Evolutionary conservation across 2,797 vertebrate species (phyloP).

Genomic region (Sebastolobus altivelis): DNA sequence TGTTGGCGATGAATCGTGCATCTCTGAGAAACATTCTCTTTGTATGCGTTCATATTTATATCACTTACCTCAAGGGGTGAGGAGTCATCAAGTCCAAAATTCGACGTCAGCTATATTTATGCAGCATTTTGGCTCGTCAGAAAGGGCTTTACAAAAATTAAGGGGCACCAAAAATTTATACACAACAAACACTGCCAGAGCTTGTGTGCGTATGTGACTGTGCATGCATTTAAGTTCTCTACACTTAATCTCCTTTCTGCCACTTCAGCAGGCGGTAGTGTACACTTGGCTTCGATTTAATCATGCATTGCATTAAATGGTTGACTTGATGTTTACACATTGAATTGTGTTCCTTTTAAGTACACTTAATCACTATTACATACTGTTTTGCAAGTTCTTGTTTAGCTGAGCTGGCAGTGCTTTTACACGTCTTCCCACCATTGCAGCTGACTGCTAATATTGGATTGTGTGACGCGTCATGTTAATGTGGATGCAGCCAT

Average conservation of each 20-base stretch:
- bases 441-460: background rate
- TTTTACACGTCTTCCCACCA: slow-evolving; percentile 5
- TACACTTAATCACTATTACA: slow-evolving; percentile 15
- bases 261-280: slow-evolving; percentile 36
- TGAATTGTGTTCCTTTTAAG: slow-evolving; percentile 2
- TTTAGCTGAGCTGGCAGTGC: slow-evolving; percentile 4
- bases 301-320: slow-evolving; percentile 26
- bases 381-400: slow-evolving; percentile 11
- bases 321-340: slow-evolving; percentile 14
- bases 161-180: slow-evolving; percentile 5
- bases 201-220: slow-evolving; percentile 24
- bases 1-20: slow-evolving; percentile 22
- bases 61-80: slow-evolving; percentile 26
- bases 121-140: slow-evolving; percentile 10
- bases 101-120: slow-evolving; percentile 37
- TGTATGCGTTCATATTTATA: slow-evolving; percentile 35
- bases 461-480: background rate
- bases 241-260: slow-evolving; percentile 51
- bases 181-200: slow-evolving; percentile 16
- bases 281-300: slow-evolving; percentile 31
- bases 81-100: slow-evolving; percentile 6
- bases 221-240: slow-evolving; percentile 36
- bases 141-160: slow-evolving; percentile 21
- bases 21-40: slow-evolving; percentile 17
- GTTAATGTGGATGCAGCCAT: background rate